Evolutionary conservation across 1,140 invertebrate genomes (phyloP), one percentile per base, ranked within the genome.

Genomic region (Drosophila pandora): DNA sequence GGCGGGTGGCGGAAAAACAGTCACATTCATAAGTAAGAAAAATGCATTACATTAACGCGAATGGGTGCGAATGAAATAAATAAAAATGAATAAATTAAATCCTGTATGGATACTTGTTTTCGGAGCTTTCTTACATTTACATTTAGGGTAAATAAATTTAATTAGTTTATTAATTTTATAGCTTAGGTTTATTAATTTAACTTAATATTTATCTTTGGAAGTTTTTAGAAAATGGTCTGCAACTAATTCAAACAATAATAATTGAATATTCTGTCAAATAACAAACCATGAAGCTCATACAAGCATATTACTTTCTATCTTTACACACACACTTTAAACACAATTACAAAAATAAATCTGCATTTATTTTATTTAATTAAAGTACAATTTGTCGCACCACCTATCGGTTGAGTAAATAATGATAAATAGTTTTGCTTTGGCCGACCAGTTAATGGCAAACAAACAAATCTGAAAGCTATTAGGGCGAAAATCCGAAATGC

Each of bases 391-490:
- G 23, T 49, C 23, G 12, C 25, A 62, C 47, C 50, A 21, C 10
- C 10, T 32, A 64, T 52, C 23, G 7, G n/a, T 60, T 39, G 3
- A n/a, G 22, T 49, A 83, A 76, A 68, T 71, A 72, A 62, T 58
- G 58, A 57, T 75, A 73, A 57, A 53, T 79, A 68, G 63, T 76
- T 83, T 52, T 39, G n/a, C 43, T 17, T 13, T 13, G 17, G 59
- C 10, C 25, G 63, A 50, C 32, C 52, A 69, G 65, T 69, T 69
- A 69, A 69, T 68, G 32, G 50, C 41, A 30, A 68, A 17, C 64
- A 56, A 69, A 68, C 63, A 68, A 69, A 69, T 69, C 65, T 5
- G 8, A 48, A 55, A 30, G 28, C 65, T 55, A 55, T 69, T 69
- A 30, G 41, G 55, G 23, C 13, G 32, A 25, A 37, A 37, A 37